phyloP scores from a whole-genome alignment of 2,888 invertebrate species.

The Drosophila melanosoma region DNA sequence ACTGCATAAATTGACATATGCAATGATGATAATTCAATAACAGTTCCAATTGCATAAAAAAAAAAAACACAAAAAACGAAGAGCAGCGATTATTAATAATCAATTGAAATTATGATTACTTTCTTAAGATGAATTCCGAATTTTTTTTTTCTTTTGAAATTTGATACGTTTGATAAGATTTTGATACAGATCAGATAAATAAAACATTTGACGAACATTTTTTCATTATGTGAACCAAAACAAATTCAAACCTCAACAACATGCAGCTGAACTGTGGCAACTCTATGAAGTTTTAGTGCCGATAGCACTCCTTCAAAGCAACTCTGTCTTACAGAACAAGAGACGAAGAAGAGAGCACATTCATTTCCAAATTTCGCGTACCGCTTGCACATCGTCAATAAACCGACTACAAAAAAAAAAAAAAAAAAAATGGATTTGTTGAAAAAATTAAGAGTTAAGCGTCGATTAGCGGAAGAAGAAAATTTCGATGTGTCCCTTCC shows the following conservation, averaged over 20 bases:
- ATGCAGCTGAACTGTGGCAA: neutral
- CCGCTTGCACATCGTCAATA: no score
- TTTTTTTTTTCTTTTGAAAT: neutral
- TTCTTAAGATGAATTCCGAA: neutral
- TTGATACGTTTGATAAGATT: neutral
- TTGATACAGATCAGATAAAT: neutral
- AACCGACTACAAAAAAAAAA: no score
- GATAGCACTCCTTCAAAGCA: no score
- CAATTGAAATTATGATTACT: neutral
- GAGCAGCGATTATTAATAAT: neutral
- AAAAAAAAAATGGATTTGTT: no score
- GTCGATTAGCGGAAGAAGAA: no score
- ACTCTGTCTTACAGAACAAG: no score
- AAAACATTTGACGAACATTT: neutral
- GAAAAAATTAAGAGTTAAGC: no score
- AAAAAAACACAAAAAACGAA: neutral
- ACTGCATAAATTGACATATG: conserved; percentile 44
- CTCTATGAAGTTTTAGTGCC: no score
- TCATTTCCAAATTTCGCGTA: no score
- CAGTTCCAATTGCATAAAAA: neutral
- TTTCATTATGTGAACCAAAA: neutral
- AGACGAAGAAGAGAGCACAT: no score
- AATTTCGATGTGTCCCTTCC: no score
- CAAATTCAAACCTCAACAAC: neutral
- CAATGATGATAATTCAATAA: conserved; percentile 13